phyloP scores from a whole-genome alignment of 2,888 invertebrate species.

The Callyntrura guangdongensis region DNA sequence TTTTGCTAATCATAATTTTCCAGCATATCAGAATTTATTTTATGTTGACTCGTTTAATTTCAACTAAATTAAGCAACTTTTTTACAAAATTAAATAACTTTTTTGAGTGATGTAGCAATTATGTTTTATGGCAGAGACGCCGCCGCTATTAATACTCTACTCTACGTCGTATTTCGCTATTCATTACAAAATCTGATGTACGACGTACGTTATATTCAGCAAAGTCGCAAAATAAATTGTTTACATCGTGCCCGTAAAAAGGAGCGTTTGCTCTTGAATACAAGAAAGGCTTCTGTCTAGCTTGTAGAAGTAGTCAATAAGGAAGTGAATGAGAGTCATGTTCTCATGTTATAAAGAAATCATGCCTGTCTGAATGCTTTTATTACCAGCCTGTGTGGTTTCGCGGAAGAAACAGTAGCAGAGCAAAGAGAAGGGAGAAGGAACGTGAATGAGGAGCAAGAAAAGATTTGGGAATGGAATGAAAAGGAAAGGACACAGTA shows the following conservation, averaged over 20 bases:
- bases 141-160: neutral
- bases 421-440: neutral
- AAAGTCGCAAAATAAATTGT: neutral
- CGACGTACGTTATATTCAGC: neutral
- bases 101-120: neutral
- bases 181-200: neutral
- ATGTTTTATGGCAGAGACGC: neutral
- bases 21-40: neutral
- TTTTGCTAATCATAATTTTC: neutral
- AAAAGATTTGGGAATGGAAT: constrained; percentile 12
- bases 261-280: neutral
- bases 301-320: neutral
- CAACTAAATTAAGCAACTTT: neutral
- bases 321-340: constrained; percentile 15
- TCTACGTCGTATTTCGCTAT: neutral
- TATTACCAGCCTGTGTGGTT: neutral
- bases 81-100: neutral
- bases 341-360: neutral
- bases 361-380: neutral
- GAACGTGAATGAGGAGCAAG: too few relatives aligned
- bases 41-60: neutral
- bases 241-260: neutral
- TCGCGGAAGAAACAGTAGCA: constrained; percentile 32
- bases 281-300: neutral
- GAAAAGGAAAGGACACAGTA: constrained; percentile 76